Base-by-base conservation (phyloP, 2,113 vertebrate species). In the Rafetus swinhoei region DNA sequence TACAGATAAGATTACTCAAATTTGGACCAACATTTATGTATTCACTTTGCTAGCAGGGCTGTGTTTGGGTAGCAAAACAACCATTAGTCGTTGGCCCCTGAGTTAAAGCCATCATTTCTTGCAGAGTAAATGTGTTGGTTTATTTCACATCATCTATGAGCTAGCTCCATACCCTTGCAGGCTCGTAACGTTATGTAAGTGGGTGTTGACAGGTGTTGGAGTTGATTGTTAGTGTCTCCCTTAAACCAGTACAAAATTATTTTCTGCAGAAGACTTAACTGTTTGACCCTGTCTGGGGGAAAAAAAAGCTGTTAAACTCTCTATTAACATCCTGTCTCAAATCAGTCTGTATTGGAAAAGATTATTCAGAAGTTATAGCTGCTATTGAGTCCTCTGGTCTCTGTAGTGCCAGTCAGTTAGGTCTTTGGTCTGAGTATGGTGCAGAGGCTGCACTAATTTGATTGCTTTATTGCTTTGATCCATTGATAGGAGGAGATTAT, bases 1-100 rank as follows among this genome's bases (percentile, higher is more conserved):
- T 56, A 74, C 0, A 0, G 21, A 1, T 1, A 77, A 79, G 65
- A 80, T 84, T 2, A 21, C 10, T 32, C 9, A 85, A 56, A n/a
- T 81, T 79, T 69, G 65, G 88, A 83, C 25, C 27, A 53, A 62
- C 9, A 55, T 91, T 94, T 81, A 35, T 88, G 8, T 24, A 9
- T 69, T 12, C 8, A 45, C 0, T 72, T 8, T 35, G 10, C 84
- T 55, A 15, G 60, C 86, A 90, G 21, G 10, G 62, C 27, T 29
- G 11, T 50, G 18, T 92, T 90, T 92, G 91, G 79, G 83, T 11
- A 2, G 3, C 1, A 69, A 1, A 86, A 85, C 5, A 45, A 45
- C 35, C 35, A 35, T 69, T 62, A 2, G 35, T 91, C 93, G 88
- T 32, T 10, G 32, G 1, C 74, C 27, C 35, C 24, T 59, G 14